Conservation (phyloP, 2,113 vertebrate species). For the Vidua chalybeata region DNA sequence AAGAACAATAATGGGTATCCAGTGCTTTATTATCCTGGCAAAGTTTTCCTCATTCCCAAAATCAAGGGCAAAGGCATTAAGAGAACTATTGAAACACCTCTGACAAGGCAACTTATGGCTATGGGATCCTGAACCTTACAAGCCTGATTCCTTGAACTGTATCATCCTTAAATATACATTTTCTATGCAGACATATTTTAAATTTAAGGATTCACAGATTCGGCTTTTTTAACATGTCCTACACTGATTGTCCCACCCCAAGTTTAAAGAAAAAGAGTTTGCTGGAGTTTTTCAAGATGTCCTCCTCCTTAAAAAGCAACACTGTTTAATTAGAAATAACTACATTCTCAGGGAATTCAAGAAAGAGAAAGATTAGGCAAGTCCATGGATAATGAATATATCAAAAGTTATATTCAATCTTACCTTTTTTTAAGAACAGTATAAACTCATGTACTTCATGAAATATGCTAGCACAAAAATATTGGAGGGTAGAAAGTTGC, state of each 20-base stretch:
- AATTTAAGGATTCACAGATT: background rate
- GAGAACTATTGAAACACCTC: background rate
- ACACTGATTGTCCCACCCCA: background rate
- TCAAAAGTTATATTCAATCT: background rate
- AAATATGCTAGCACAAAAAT: background rate
- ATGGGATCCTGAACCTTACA: background rate
- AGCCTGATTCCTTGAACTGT: background rate
- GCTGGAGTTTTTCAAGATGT: background rate
- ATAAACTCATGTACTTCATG: background rate
- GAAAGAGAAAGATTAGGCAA: background rate
- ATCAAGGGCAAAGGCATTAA: background rate
- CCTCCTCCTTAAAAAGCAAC: background rate
- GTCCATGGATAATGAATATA: background rate
- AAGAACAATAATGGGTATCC: background rate
- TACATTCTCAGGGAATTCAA: background rate
- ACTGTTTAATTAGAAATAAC: background rate
- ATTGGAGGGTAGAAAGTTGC: background rate
- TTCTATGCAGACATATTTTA: background rate
- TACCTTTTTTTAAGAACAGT: background rate
- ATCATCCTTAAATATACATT: background rate
- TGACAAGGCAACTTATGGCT: background rate
- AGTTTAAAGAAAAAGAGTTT: background rate
- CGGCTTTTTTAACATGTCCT: background rate
- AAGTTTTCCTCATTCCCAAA: background rate
- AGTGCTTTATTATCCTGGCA: background rate